Base-by-base conservation (phyloP, 2,888 invertebrate genomes). In the Icerya purchasi region DNA sequence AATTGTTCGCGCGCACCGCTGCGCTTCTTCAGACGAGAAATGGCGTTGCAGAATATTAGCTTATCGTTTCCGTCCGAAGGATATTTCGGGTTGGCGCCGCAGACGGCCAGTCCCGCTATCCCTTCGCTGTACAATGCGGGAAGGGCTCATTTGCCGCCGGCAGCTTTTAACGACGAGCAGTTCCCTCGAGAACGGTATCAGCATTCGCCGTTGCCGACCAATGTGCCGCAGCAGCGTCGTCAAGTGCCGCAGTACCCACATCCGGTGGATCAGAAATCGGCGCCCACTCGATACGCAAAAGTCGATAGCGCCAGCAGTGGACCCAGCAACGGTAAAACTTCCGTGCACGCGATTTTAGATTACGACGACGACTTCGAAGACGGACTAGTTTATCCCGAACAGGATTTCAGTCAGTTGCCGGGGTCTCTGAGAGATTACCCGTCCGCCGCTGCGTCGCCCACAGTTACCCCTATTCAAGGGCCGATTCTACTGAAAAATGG, bases 391-490 rank as follows among this genome's bases (percentile, higher is more conserved):
- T 36, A 8, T 36, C 36, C 36, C 8, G 36, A 36, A 36, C 36
- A 36, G 14, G 36, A 36, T 8, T 36, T 8, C 14, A 36, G 14
- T n/a, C 51, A 24, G n/a, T 14, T 14, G 14, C 59, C 50, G 53
- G 36, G 14, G 5, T 36, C 36, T 36, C 14, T 36, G 14, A 36
- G 36, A 36, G 14, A 36, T 14, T 36, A 36, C 14, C 36, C 5
- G 36, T 36, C 36, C 14, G 14, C 36, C 14, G 5, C 36, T 5
- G 5, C 36, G 36, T 55, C 55, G 54, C 59, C 59, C 52, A 61
- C 81, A 19, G 85, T 87, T 57, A 87, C 88, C 22, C 88, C 88
- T 23, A 84, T 88, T 61, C 86, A 87, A 72, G 89, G 89, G 49
- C 89, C 89, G n/a, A 88, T 89, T 70, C 82, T 80, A 68, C 72